These are phyloP conservation scores for Parasteatoda lunata DNA, from an alignment of 2,888 invertebrate species.

Conservation along the genomic window DNA sequence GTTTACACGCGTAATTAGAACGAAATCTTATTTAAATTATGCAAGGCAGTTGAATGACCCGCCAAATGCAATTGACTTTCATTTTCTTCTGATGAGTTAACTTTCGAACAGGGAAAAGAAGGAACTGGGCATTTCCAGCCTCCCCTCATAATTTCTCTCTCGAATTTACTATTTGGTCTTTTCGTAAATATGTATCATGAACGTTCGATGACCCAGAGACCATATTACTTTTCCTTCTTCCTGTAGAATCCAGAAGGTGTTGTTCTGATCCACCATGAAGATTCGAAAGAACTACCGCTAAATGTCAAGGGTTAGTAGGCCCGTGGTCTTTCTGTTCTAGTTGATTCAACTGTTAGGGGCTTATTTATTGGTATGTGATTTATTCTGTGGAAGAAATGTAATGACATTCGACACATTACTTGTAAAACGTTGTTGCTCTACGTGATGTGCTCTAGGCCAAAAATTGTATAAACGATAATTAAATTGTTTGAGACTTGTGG, in stretches of 20 bases:
- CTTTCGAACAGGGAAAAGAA: not conserved
- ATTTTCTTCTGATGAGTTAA: not conserved
- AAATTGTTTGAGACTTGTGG: too few species aligned
- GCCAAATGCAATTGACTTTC: slow-evolving; percentile 22
- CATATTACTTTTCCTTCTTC: slow-evolving; percentile 38
- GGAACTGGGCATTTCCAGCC: not conserved
- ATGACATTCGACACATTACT: not conserved
- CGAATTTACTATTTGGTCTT: not conserved
- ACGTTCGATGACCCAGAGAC: slow-evolving; percentile 38
- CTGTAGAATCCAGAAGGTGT: slow-evolving; percentile 21
- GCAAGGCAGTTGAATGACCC: slow-evolving; percentile 24
- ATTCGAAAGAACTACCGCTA: not conserved
- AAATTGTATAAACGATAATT: too few species aligned
- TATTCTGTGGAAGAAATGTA: not conserved
- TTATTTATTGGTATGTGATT: slow-evolving; percentile 22
- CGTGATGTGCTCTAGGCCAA: too few species aligned
- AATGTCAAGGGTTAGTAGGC: slow-evolving; percentile 53
- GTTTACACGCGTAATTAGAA: slow-evolving; percentile 37
- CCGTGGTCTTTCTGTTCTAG: slow-evolving; percentile 25
- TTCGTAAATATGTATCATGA: slow-evolving; percentile 11
- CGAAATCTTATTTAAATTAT: slow-evolving; percentile 27
- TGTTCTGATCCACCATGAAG: not conserved
- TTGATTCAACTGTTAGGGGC: slow-evolving; percentile 19
- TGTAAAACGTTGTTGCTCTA: too few species aligned
- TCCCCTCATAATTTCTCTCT: not conserved